Conservation (phyloP, 2,797 vertebrate genomes). For the Numenius phaeopus region DNA sequence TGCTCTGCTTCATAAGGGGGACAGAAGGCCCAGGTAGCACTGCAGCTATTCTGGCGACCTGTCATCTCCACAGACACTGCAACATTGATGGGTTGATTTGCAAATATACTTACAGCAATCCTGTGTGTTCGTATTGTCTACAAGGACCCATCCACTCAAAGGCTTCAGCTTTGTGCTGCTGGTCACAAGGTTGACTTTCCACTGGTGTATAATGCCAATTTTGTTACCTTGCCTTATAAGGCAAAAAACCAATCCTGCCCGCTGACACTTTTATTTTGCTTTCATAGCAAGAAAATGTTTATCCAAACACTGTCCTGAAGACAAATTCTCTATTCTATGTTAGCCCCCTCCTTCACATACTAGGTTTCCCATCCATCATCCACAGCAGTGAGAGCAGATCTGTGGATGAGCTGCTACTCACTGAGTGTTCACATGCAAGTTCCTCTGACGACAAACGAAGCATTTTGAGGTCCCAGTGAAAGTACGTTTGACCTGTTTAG, state of each 20-base stretch:
- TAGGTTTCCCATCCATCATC: neutral
- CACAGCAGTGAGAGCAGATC: neutral
- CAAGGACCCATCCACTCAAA: neutral
- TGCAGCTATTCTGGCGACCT: neutral
- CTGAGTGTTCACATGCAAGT: neutral
- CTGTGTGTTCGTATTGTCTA: neutral
- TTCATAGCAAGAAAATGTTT: neutral
- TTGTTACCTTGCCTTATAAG: neutral
- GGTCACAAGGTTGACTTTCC: neutral
- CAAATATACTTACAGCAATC: neutral
- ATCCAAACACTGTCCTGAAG: neutral
- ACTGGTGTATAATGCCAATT: too few species aligned
- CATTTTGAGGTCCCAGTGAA: neutral
- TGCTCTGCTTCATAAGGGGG: fast-evolving
- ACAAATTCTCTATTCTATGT: neutral
- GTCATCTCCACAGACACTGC: neutral
- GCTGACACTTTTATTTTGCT: neutral
- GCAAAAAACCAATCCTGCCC: neutral
- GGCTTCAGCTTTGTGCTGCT: neutral
- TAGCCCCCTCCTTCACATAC: fast-evolving
- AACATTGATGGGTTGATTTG: neutral
- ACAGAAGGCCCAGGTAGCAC: neutral
- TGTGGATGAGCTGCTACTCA: neutral
- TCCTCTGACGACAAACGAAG: fast-evolving
- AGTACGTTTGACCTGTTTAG: neutral